These are phyloP conservation scores for Stenodema calcarata DNA, from an alignment of 2,888 invertebrate species.

Conservation along the genomic window DNA sequence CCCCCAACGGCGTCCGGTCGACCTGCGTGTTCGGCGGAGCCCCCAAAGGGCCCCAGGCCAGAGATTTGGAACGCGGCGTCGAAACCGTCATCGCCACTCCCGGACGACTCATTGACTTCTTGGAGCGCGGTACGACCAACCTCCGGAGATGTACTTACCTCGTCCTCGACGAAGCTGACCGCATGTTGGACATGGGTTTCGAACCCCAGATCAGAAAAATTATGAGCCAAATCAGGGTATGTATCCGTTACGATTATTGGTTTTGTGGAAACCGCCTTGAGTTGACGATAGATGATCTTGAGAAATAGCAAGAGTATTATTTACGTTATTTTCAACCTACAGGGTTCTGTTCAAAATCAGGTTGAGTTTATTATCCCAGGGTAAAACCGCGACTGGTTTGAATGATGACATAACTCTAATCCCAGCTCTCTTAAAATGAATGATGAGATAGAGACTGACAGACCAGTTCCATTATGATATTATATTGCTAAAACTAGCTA, in stretches of 20 bases:
- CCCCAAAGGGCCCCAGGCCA: conserved; percentile 90
- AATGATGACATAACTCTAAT: conserved; percentile 30
- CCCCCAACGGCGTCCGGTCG: conserved; percentile 84
- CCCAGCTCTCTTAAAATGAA: conserved; percentile 27
- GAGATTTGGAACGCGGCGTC: conserved; percentile 83
- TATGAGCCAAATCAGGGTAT: conserved; percentile 85
- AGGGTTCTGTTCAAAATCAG: no score
- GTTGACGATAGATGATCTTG: no score
- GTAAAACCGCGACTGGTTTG: background rate
- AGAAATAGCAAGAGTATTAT: no score
- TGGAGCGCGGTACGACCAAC: conserved; percentile 73
- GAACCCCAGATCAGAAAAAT: conserved; percentile 97
- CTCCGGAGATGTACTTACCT: conserved; percentile 75
- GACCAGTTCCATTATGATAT: background rate
- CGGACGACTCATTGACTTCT: conserved; percentile 91
- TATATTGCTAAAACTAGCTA: no score
- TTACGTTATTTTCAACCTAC: no score
- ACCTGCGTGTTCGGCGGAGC: conserved; percentile 99
- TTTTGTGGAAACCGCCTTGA: no score
- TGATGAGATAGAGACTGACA: conserved; percentile 17
- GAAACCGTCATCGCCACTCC: conserved; percentile 97
- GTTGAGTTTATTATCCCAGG: no score
- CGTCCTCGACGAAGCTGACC: conserved; percentile 92
- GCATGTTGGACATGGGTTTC: conserved; percentile 66
- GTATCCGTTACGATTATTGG: no score